Evolutionary conservation across 2,888 invertebrate species (phyloP).

Genomic region (Acanthococcus lagerstroemiae): DNA sequence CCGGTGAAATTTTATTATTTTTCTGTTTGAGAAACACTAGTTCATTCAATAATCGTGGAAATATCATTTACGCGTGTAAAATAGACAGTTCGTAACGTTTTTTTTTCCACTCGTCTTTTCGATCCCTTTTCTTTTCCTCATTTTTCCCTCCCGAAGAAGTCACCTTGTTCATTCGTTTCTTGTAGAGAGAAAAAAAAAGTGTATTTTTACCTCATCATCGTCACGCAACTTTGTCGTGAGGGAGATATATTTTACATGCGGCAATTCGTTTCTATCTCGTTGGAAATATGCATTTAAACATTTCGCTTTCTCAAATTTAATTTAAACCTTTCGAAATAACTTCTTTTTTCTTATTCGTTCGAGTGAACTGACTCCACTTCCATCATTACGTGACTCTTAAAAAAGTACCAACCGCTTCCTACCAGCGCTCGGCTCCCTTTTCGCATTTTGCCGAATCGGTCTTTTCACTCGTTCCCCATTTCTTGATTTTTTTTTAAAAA

Average conservation of each 20-base stretch:
- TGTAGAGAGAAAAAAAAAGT: background rate
- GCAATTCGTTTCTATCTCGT: constrained; percentile 33
- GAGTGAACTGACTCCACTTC: background rate
- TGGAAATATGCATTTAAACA: background rate
- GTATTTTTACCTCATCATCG: background rate
- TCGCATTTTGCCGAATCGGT: no score
- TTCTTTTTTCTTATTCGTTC: background rate
- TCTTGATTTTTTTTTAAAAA: background rate
- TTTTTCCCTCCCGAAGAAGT: background rate
- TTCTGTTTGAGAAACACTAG: no score
- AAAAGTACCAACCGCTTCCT: constrained; percentile 38
- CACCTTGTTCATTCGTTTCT: background rate
- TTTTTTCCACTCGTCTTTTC: background rate
- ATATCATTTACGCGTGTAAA: constrained; percentile 11
- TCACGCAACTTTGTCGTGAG: no score
- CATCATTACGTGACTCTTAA: background rate
- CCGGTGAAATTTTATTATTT: no score
- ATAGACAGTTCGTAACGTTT: background rate
- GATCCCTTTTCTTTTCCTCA: background rate
- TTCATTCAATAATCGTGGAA: no score
- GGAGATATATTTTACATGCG: background rate
- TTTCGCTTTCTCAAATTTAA: background rate
- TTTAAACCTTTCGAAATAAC: background rate
- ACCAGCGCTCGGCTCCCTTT: no score
- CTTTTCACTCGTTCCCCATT: constrained; percentile 17